Evolutionary conservation across 2,797 vertebrate species (phyloP).

Genomic region (Amazona ochrocephala): DNA sequence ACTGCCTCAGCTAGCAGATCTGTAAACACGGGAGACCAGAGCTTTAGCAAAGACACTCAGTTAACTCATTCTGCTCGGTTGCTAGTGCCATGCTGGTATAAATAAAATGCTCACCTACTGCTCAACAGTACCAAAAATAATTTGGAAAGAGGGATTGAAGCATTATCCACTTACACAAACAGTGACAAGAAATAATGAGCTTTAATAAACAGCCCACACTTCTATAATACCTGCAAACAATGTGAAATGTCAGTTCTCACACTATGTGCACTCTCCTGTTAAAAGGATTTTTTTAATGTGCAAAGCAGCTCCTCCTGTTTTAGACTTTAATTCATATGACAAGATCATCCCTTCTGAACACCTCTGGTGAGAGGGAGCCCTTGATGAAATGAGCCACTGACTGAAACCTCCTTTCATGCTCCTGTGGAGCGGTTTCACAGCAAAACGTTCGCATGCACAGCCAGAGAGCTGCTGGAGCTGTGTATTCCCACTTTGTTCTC

Average conservation of each 20-base stretch:
- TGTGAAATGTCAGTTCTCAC: neutral
- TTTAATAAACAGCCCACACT: neutral
- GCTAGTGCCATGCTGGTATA: neutral
- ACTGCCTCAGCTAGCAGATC: neutral
- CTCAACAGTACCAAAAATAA: neutral
- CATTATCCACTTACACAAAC: neutral
- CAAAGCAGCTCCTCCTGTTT: neutral
- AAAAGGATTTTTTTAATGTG: neutral
- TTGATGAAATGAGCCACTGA: neutral
- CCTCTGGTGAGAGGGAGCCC: neutral
- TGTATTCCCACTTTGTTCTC: slow-evolving; percentile 40
- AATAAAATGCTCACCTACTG: neutral
- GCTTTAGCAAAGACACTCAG: neutral
- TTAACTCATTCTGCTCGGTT: neutral
- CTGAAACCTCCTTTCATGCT: neutral
- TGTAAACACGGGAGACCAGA: neutral
- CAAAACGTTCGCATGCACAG: neutral
- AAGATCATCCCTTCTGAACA: neutral
- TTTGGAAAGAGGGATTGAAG: neutral
- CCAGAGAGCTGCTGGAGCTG: neutral
- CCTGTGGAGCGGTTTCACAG: neutral
- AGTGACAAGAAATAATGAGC: neutral
- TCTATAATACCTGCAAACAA: neutral
- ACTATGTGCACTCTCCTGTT: accelerated
- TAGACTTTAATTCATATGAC: neutral